phyloP scores from a whole-genome alignment of 2,797 vertebrate genomes.

The Loriculus beryllinus region DNA sequence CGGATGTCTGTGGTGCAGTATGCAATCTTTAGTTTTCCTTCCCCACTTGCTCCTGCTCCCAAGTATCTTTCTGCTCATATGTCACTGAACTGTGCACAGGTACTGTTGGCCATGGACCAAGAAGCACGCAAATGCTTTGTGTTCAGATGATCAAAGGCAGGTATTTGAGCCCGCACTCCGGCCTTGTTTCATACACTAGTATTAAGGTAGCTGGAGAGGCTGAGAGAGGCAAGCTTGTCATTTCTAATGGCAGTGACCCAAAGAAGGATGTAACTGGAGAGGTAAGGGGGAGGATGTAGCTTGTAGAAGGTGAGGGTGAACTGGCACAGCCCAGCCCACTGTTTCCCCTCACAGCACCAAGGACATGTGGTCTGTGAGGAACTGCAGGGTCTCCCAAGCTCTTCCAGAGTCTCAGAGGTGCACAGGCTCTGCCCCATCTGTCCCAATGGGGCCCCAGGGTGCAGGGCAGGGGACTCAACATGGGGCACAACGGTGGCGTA shows the following conservation, averaged over 20 bases:
- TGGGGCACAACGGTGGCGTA: accelerated
- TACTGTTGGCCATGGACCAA: not conserved
- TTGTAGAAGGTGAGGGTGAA: not conserved
- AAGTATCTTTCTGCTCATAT: too few species aligned
- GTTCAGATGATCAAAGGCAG: not conserved
- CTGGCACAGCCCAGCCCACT: not conserved
- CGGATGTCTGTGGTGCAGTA: not conserved
- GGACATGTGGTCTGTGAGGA: accelerated
- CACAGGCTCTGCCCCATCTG: not conserved
- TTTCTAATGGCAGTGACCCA: not conserved
- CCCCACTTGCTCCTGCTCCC: not conserved
- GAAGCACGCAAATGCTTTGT: not conserved
- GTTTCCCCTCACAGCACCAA: accelerated
- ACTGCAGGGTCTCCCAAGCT: accelerated
- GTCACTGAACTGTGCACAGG: not conserved
- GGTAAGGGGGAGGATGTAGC: accelerated
- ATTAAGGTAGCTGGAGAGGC: not conserved
- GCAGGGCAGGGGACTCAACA: accelerated
- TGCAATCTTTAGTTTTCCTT: not conserved
- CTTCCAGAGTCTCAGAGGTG: not conserved
- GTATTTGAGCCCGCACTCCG: not conserved
- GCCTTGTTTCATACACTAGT: not conserved
- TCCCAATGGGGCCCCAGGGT: accelerated
- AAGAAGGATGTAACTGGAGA: not conserved
- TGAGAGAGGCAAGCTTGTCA: not conserved